phyloP scores from a whole-genome alignment of 2,113 vertebrate genomes.

The Melanotaenia duboulayi region DNA sequence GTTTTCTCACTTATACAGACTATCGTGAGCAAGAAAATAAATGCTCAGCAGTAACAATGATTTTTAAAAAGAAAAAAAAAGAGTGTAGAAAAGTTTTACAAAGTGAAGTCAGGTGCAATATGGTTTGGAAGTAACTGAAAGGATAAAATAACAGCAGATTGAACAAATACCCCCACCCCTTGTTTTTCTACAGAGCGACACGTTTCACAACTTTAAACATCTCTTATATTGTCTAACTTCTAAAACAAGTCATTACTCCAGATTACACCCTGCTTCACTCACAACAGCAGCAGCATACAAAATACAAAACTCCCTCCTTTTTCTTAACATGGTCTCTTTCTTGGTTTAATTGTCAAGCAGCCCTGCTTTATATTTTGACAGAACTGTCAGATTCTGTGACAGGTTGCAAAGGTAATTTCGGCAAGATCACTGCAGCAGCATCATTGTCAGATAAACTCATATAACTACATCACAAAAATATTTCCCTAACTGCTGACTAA shows the following conservation, averaged over 20 bases:
- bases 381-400: slow-evolving; percentile 45
- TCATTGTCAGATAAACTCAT: slow-evolving; percentile 31
- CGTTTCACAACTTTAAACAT: slow-evolving; percentile 15
- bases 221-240: background rate
- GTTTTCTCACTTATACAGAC: slow-evolving; percentile 54
- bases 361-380: slow-evolving; percentile 51
- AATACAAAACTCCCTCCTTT: background rate
- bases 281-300: slow-evolving; percentile 25
- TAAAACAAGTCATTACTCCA: slow-evolving; percentile 24
- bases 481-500: background rate
- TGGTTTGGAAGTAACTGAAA: slow-evolving; percentile 14
- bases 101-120: background rate
- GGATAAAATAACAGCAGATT: background rate
- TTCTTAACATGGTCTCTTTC: slow-evolving; percentile 32
- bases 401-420: slow-evolving; percentile 37
- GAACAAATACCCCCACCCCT: background rate
- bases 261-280: slow-evolving; percentile 34
- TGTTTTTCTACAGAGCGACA: background rate
- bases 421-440: slow-evolving; percentile 24
- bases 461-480: slow-evolving; percentile 26
- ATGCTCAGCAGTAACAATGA: slow-evolving; percentile 29
- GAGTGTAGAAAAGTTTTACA: background rate
- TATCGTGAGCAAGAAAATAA: slow-evolving; percentile 32
- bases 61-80: slow-evolving; percentile 45
- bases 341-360: slow-evolving; percentile 44